These are phyloP conservation scores for Fregetta grallaria DNA, from an alignment of 2,113 vertebrate species.

Conservation along the genomic window DNA sequence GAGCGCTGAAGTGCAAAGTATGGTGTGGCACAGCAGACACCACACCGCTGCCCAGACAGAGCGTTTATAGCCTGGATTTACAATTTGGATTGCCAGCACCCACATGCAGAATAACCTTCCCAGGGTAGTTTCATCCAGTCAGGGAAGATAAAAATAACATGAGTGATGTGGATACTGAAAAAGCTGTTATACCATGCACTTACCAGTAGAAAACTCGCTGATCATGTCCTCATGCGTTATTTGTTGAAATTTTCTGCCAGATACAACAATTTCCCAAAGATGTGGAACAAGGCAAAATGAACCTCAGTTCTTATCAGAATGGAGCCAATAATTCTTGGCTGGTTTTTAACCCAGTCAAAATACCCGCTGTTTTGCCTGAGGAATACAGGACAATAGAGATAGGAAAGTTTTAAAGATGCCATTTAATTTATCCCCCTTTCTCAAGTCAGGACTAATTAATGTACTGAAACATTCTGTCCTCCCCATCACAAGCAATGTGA, in stretches of 20 bases:
- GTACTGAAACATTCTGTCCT: not conserved
- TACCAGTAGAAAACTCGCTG: not conserved
- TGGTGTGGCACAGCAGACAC: not conserved
- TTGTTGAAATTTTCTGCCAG: not conserved
- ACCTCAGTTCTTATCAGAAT: not conserved
- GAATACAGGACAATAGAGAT: not conserved
- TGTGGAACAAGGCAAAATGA: not conserved
- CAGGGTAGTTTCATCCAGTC: not conserved
- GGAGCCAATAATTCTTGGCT: not conserved
- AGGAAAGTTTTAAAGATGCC: not conserved
- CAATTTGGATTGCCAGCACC: not conserved
- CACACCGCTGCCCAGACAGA: rapidly evolving
- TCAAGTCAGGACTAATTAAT: not conserved
- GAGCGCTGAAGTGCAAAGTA: not conserved
- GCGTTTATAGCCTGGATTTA: not conserved
- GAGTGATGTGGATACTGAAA: not conserved
- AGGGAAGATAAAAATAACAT: not conserved
- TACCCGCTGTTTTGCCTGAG: not conserved
- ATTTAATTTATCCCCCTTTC: not conserved
- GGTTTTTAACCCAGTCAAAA: not conserved
- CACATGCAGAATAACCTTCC: not conserved
- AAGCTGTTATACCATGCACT: rapidly evolving
- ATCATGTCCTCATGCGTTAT: not conserved
- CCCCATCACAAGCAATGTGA: not conserved
- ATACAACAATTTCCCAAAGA: not conserved